Evolutionary conservation across 2,113 vertebrate species (phyloP).

Genomic region (Dolichotis patagonum): DNA sequence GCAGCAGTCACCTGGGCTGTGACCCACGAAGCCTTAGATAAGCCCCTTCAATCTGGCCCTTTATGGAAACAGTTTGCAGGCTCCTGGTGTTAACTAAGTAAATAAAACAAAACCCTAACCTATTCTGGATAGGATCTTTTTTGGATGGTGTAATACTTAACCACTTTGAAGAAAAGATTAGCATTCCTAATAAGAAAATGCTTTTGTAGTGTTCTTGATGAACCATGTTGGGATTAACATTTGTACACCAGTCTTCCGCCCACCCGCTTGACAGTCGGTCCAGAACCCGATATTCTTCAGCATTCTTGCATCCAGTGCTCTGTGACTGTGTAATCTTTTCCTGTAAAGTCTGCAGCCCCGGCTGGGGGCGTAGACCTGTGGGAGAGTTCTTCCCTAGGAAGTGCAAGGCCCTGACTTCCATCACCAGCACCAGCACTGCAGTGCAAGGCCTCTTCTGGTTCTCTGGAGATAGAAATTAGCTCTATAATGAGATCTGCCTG

Average conservation of each 20-base stretch:
- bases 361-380: neutral
- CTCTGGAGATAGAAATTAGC: slow-evolving; percentile 2
- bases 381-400: neutral
- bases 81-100: neutral
- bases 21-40: neutral
- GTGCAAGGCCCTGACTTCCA: neutral
- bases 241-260: slow-evolving; percentile 50
- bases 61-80: slow-evolving; percentile 9
- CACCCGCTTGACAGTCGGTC: slow-evolving; percentile 68
- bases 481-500: neutral
- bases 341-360: neutral
- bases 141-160: neutral
- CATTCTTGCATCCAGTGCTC: slow-evolving; percentile 35
- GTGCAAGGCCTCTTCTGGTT: neutral
- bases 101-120: neutral
- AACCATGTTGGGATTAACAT: slow-evolving; percentile 53
- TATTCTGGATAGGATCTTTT: neutral
- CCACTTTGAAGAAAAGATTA: slow-evolving; percentile 45
- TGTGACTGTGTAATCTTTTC: slow-evolving; percentile 48
- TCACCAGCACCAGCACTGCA: neutral
- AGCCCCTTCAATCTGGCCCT: neutral
- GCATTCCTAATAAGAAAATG: slow-evolving; percentile 50
- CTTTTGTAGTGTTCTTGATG: slow-evolving; percentile 66
- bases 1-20: neutral
- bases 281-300: slow-evolving; percentile 62